Evolutionary conservation across 2,797 vertebrate genomes (phyloP), one percentile per base, ranked within the genome.

Genomic region (Enteromius anoplus): DNA sequence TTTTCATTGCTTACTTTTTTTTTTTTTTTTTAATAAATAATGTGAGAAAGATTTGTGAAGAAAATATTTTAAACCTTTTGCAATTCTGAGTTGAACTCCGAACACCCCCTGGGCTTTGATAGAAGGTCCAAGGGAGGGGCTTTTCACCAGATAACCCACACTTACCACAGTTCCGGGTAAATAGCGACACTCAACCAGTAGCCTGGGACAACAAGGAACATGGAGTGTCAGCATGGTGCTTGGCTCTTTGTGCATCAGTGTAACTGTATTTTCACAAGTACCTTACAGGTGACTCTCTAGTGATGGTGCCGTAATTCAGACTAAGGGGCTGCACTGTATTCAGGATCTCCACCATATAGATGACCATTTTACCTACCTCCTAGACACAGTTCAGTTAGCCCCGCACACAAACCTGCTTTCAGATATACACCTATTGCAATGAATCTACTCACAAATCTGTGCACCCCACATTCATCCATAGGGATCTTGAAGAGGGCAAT

Each of bases 401-500:
- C 10, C 15, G 12, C 32, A 42, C 19, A 1, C n/a, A 42, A 19
- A 70, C 14, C 2, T 51, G 5, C 26, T 26, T 12, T 23, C 78
- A 55, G 32, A 81, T 3, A 47, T 9, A 19, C 3, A 60, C 11
- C 23, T 37, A 53, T n/a, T 29, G 40, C 34, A 64, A 60, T 6
- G 3, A 47, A 49, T 37, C 26, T 49, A 84, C 91, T 89, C 85
- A 95, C 95, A 85, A 94, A 86, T 93, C 89, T 92, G 81, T 83
- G 93, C 7, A 91, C 86, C 64, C 94, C 94, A 49, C 94, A 96
- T 78, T 91, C 89, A 29, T 94, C 94, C 92, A 96, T 88, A 0
- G 95, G 94, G 70, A 96, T 91, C 88, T 93, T 95, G 85, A 96
- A 96, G 82, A 96, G 80, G 26, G 94, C 94, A 10, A 91, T 91